Percentiles rank a stretch among this genome's conserved stretches.
phyloP scores from a whole-genome alignment of 2,888 invertebrate species.

The Halictus quadricinctus region DNA sequence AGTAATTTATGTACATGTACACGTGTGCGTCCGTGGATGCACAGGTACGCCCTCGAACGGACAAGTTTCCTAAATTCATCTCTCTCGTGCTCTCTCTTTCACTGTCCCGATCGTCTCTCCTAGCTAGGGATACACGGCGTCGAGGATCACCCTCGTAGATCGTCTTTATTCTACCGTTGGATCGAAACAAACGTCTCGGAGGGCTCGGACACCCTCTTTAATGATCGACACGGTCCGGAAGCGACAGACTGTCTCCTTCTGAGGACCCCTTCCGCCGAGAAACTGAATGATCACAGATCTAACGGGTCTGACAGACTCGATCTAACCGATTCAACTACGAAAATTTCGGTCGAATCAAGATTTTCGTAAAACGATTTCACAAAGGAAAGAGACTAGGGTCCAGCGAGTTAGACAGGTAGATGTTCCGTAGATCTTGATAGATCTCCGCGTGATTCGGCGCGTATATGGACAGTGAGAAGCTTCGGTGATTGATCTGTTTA shows the following conservation, averaged over 20 bases:
- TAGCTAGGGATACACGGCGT: conserved; percentile 21
- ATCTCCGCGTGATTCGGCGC: not conserved
- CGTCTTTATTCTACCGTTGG: conserved; percentile 19
- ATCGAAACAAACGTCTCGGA: conserved; percentile 22
- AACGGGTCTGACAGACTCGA: not conserved
- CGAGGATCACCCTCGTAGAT: conserved; percentile 30
- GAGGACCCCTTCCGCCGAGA: not conserved
- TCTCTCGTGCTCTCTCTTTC: conserved; percentile 2
- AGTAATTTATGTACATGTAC: conserved; percentile 75
- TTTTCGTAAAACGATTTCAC: not conserved
- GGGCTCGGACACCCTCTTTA: not conserved
- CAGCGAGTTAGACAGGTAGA: not conserved
- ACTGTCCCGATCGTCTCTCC: conserved; percentile 15
- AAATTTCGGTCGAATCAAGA: not conserved
- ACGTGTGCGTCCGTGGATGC: conserved; percentile 63
- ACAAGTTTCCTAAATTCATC: conserved; percentile 21
- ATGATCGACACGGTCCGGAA: conserved; percentile 3
- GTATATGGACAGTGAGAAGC: conserved; percentile 1
- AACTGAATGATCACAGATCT: not conserved
- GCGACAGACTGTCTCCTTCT: not conserved
- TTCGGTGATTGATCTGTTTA: not conserved
- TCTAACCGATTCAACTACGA: not conserved
- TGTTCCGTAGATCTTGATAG: not conserved
- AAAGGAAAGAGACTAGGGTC: not conserved
- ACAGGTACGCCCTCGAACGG: conserved; percentile 31